Base-by-base conservation (phyloP, 2,113 vertebrate species). In the Tenrec ecaudatus region DNA sequence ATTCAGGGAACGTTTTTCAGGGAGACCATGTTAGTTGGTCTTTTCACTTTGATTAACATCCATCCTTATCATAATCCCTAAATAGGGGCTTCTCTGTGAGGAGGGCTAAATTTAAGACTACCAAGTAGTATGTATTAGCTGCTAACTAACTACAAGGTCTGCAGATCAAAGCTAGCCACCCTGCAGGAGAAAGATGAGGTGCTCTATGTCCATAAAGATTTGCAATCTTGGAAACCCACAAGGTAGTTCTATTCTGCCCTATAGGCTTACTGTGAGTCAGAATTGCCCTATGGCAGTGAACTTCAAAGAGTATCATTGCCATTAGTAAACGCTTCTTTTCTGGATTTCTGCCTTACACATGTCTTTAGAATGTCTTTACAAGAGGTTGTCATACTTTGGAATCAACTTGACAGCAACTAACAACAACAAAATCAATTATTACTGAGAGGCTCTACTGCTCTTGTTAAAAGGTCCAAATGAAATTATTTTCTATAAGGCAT, bases 1-100 rank as follows among this genome's bases (percentile, higher is more conserved):
- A 43, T 75, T 84, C 60, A 93, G 40, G 92, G 47, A 79, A 89
- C 91, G 53, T 36, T 78, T 69, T 64, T 86, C 79, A 77, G 77
- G 15, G 31, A 83, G 47, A 86, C 58, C 40, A 40, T 16, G 25
- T 47, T 53, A 53, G 47, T 14, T 47, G 22, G n/a, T 23, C 20
- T 11, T 89, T 95, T 33, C 20, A 69, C 66, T 53, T 53, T 53
- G 9, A 53, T 53, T 82, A 79, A 86, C 79, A 53, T 31, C 73
- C 31, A 93, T 89, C 36, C 60, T 92, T 80, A 15, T 12, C 64
- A 19, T 77, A 78, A 87, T 62, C 68, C 22, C 60, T 60, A 93
- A 86, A 77, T 33, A 69, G 57, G 29, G 85, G 14, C 3, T 80
- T 81, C 79, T 57, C 47, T 83, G 10, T 77, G 47, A 53, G 47